phyloP scores from a whole-genome alignment of 2,888 invertebrate genomes.

The Ormyrus labotus region DNA sequence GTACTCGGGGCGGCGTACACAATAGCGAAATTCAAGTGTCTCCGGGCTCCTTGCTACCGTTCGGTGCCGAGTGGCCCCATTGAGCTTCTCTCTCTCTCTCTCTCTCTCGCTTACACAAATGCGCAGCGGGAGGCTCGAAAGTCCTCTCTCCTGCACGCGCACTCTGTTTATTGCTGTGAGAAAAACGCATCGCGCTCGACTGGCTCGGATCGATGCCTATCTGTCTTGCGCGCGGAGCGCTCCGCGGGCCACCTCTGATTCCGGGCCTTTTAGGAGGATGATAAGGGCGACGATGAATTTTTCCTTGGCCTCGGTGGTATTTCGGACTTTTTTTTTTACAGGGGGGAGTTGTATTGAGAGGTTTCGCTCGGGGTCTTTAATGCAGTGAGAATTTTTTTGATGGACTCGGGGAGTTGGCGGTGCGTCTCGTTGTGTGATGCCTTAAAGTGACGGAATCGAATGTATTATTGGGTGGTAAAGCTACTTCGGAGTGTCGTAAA shows the following conservation, averaged over 20 bases:
- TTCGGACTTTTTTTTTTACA: too few species aligned
- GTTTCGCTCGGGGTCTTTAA: too few species aligned
- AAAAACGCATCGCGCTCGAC: conserved; percentile 64
- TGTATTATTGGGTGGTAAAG: too few species aligned
- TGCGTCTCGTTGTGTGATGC: too few species aligned
- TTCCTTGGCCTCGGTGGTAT: conserved; percentile 1
- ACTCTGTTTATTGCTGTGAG: conserved; percentile 73
- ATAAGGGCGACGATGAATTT: background rate
- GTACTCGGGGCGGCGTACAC: background rate
- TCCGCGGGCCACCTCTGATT: too few species aligned
- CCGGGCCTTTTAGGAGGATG: too few species aligned
- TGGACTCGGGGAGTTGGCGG: too few species aligned
- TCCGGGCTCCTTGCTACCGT: background rate
- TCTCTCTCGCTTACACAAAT: conserved; percentile 67
- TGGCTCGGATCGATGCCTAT: conserved; percentile 57
- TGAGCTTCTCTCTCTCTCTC: conserved; percentile 59
- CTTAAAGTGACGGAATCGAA: too few species aligned
- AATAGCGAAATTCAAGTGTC: conserved; percentile 43
- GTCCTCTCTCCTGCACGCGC: conserved; percentile 53
- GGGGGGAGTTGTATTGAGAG: too few species aligned
- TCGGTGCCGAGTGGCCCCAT: conserved; percentile 63
- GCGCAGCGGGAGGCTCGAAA: conserved; percentile 69
- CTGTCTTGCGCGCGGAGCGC: conserved; percentile 5
- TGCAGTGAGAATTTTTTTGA: too few species aligned
- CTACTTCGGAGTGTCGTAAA: too few species aligned